Conservation (phyloP, 2,888 invertebrate genomes). For the Scaptomyza caliginosa region DNA sequence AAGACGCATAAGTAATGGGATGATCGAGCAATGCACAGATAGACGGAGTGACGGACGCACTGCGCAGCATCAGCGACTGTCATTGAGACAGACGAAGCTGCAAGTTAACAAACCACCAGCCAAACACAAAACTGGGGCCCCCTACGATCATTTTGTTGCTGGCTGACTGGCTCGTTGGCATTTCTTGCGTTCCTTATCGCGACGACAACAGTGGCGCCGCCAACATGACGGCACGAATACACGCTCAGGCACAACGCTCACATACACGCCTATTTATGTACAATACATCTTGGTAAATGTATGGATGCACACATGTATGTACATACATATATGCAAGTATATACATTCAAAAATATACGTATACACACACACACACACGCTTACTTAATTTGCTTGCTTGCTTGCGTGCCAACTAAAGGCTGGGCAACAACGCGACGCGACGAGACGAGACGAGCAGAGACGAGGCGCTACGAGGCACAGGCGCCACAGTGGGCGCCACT, state of each 20-base stretch:
- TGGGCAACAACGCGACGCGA: conserved; percentile 40
- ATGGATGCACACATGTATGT: conserved; percentile 3
- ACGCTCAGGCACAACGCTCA: conserved; percentile 25
- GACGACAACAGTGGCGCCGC: conserved; percentile 77
- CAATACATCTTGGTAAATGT: conserved; percentile 4
- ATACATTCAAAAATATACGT: conserved; percentile 25
- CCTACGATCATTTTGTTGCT: conserved; percentile 53
- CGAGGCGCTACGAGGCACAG: conserved; percentile 57
- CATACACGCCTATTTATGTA: conserved; percentile 10
- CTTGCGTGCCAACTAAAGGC: conserved; percentile 72
- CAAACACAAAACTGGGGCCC: conserved; percentile 50
- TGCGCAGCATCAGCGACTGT: conserved; percentile 53
- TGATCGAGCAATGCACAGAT: conserved; percentile 17
- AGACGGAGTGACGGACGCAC: conserved; percentile 14
- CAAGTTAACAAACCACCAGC: conserved; percentile 45
- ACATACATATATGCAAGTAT: conserved; percentile 12
- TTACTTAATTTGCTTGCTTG: conserved; percentile 61
- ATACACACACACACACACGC: conserved; percentile 13
- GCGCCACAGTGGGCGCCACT: conserved; percentile 84
- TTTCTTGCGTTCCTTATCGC: conserved; percentile 76
- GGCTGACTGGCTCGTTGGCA: conserved; percentile 60
- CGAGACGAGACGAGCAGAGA: conserved; percentile 34
- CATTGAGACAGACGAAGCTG: conserved; percentile 30
- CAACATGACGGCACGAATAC: conserved; percentile 71
- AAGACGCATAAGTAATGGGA: conserved; percentile 53